Percentiles rank a stretch among this genome's conserved stretches.
Conservation (phyloP, 2,797 vertebrate species). For the Arremon brunneinucha region DNA sequence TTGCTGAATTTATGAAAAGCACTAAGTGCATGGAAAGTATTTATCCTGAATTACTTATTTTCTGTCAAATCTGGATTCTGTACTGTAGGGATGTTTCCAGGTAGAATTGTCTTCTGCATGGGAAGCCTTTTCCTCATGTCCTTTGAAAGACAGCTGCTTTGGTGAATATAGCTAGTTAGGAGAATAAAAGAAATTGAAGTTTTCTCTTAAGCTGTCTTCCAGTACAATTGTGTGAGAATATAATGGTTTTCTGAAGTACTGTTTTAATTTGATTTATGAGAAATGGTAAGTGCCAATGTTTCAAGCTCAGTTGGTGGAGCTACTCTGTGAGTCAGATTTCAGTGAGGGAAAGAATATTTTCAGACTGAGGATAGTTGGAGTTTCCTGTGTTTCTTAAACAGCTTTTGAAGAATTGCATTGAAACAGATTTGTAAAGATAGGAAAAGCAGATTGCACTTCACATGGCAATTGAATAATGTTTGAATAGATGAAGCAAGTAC, state of each 20-base stretch:
- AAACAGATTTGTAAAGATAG: background rate
- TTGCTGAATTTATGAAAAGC: background rate
- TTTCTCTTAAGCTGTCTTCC: background rate
- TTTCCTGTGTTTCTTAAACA: background rate
- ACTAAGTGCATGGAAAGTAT: background rate
- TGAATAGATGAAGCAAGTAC: background rate
- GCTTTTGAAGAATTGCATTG: background rate
- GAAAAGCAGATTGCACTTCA: background rate
- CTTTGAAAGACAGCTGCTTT: background rate
- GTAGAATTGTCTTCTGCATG: background rate
- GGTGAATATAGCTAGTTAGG: background rate
- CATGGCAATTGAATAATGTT: background rate
- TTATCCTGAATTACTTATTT: background rate
- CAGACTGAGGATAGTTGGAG: background rate
- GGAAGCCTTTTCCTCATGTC: background rate
- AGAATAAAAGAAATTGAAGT: background rate
- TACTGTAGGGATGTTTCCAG: background rate
- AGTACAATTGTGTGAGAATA: background rate
- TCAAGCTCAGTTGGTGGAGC: background rate
- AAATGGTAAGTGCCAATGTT: background rate
- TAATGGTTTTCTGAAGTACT: background rate
- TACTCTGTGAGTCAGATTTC: background rate
- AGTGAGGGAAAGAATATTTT: background rate
- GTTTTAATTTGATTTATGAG: background rate
- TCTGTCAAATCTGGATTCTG: background rate